phyloP scores from a whole-genome alignment of 2,113 vertebrate genomes.

The Oryzias woworae region DNA sequence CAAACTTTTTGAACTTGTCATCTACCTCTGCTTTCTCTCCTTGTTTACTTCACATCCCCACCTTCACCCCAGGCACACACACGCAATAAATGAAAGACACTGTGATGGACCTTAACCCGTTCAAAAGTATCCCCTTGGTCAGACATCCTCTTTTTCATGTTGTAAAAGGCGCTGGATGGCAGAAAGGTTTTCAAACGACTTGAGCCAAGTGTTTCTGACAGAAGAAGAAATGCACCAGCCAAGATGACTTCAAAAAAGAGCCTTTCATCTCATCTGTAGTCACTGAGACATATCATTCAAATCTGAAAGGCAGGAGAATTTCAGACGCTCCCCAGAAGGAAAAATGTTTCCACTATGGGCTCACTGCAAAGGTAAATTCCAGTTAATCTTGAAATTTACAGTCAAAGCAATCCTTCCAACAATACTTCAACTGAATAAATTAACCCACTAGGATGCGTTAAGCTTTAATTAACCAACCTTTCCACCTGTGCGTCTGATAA shows the following conservation, averaged over 20 bases:
- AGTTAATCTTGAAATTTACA: slow-evolving; percentile 16
- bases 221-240: slow-evolving; percentile 52
- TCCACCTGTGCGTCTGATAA: too few relatives aligned
- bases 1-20: slow-evolving; percentile 9
- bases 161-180: slow-evolving; percentile 60
- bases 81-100: slow-evolving; percentile 43
- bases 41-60: slow-evolving; percentile 29
- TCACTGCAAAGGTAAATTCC: neutral
- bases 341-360: slow-evolving; percentile 16
- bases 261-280: slow-evolving; percentile 63
- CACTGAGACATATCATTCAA: slow-evolving; percentile 55
- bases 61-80: slow-evolving; percentile 19
- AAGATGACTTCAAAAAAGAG: slow-evolving; percentile 62
- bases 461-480: too few relatives aligned
- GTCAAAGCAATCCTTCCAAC: neutral
- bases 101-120: slow-evolving; percentile 46
- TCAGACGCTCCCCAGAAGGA: slow-evolving; percentile 24
- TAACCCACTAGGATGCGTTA: too few relatives aligned
- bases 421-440: too few relatives aligned
- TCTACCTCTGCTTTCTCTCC: slow-evolving; percentile 27
- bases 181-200: slow-evolving; percentile 49
- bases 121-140: slow-evolving; percentile 47
- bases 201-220: slow-evolving; percentile 60
- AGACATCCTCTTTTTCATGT: slow-evolving; percentile 57
- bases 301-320: slow-evolving; percentile 40